Evolutionary conservation across 2,888 invertebrate genomes (phyloP).

Genomic region (Troides helena): DNA sequence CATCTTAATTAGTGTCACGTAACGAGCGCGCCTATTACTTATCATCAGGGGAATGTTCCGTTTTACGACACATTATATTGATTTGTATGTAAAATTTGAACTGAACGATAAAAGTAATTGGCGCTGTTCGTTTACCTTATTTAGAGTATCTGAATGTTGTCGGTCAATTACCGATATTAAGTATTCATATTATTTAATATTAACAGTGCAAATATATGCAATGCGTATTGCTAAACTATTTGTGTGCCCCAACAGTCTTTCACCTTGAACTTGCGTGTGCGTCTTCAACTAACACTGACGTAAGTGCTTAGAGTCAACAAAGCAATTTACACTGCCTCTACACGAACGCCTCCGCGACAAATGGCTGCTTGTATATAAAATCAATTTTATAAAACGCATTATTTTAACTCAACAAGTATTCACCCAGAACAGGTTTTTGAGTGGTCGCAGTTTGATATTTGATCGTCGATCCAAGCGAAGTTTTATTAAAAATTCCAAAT

Average conservation of each 20-base stretch:
- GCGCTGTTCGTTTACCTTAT: no score
- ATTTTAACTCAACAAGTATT: slow-evolving; percentile 2
- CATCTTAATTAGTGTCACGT: no score
- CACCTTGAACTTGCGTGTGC: slow-evolving; percentile 71
- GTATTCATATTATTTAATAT: no score
- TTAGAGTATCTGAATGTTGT: no score
- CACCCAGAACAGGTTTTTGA: slow-evolving; percentile 10
- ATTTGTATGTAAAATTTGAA: no score
- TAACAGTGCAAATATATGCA: no score
- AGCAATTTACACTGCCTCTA: slow-evolving; percentile 61
- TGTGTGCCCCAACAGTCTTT: slow-evolving; percentile 36
- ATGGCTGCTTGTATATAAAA: slow-evolving; percentile 29
- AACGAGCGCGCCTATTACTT: no score
- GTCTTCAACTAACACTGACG: slow-evolving; percentile 60
- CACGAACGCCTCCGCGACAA: slow-evolving; percentile 47
- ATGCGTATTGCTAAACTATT: slow-evolving; percentile 36
- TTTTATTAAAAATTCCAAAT: neutral
- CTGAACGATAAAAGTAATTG: no score
- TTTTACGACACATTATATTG: no score
- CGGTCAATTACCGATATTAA: no score
- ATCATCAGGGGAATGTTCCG: no score
- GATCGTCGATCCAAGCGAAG: neutral
- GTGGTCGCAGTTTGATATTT: neutral
- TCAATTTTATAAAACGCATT: slow-evolving; percentile 18
- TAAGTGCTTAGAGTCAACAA: slow-evolving; percentile 65